A percentile compares a stretch with the other conserved stretches of the same genome.
phyloP scores from a whole-genome alignment of 2,797 vertebrate genomes.

The Falco berigora region DNA sequence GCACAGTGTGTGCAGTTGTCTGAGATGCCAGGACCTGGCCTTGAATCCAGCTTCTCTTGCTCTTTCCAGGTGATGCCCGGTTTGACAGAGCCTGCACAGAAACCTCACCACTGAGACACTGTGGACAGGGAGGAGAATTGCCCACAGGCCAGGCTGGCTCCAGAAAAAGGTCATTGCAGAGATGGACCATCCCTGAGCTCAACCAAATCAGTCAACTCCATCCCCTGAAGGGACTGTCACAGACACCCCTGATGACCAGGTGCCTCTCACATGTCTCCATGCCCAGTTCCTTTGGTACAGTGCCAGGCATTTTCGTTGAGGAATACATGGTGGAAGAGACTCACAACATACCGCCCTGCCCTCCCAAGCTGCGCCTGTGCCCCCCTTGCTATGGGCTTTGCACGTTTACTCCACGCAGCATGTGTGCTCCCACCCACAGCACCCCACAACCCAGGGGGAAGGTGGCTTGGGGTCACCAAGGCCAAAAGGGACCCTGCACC shows the following conservation, averaged over 20 bases:
- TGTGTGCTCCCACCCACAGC: neutral
- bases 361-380: accelerated
- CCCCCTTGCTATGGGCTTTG: accelerated
- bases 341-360: neutral
- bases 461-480: neutral
- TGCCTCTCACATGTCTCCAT: accelerated
- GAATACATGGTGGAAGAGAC: neutral
- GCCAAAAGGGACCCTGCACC: too few species aligned
- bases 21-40: neutral
- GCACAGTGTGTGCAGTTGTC: neutral
- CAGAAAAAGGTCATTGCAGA: neutral
- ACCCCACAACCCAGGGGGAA: accelerated
- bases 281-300: neutral
- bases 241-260: too few species aligned
- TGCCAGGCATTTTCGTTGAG: neutral
- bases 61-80: neutral
- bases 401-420: accelerated
- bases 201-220: neutral
- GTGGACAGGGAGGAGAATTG: neutral
- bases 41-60: neutral
- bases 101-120: neutral
- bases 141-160: neutral
- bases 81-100: neutral
- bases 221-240: accelerated
- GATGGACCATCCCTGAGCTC: neutral